Conservation (phyloP, 2,888 invertebrate species). For the Lithophane leautieri region DNA sequence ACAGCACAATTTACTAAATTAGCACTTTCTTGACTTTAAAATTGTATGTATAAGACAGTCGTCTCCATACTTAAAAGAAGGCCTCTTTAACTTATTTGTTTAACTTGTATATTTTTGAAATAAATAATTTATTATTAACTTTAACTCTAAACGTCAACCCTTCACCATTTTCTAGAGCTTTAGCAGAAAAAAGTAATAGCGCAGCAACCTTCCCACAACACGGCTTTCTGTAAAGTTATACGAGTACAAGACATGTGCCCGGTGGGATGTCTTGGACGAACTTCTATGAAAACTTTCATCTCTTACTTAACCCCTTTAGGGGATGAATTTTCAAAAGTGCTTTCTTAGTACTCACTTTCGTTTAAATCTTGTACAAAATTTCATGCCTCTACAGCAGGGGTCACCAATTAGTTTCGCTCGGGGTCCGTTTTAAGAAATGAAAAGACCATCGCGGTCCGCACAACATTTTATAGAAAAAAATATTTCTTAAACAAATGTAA, state of each 20-base stretch:
- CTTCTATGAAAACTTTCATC: neutral
- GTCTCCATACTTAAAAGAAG: no score
- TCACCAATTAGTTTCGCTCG: no score
- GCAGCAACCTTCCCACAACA: neutral
- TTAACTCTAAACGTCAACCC: neutral
- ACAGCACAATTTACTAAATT: neutral
- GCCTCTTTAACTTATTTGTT: no score
- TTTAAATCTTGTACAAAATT: neutral
- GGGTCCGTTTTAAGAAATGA: no score
- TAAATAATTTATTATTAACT: no score
- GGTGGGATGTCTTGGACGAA: neutral
- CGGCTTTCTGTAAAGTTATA: no score
- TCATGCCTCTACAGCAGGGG: constrained; percentile 2
- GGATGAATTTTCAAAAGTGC: neutral
- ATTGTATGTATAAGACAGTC: neutral
- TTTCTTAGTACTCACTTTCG: neutral
- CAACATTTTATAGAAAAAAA: no score
- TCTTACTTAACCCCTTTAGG: neutral
- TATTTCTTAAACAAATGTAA: no score
- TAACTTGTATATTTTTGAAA: no score
- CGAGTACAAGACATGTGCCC: neutral
- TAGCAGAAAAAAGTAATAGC: neutral
- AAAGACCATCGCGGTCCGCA: no score
- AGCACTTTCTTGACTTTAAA: neutral
- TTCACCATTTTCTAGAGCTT: neutral